Percentiles rank a stretch among this genome's conserved stretches.
Conservation (phyloP, 2,888 invertebrate species). For the Eupsilia transversa region DNA sequence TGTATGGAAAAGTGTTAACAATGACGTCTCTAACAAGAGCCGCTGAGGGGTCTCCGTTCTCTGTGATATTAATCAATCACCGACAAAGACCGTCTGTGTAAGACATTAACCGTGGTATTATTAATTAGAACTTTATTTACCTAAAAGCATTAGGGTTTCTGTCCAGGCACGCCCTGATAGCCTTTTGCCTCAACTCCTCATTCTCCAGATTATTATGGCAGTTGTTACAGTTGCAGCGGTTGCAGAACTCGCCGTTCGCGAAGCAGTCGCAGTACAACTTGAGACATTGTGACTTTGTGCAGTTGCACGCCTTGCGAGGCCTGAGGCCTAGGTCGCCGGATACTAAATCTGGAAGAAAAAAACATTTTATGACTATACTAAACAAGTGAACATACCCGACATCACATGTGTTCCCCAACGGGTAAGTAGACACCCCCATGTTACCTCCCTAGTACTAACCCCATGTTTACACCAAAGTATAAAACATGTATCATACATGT, state of each 20-base stretch:
- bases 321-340: slow-evolving; percentile 87
- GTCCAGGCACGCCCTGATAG: slow-evolving; percentile 98
- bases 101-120: background rate
- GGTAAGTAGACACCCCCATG: background rate
- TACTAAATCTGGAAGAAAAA: slow-evolving; percentile 69
- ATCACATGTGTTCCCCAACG: background rate
- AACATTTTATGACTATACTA: too few species aligned
- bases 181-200: slow-evolving; percentile 98
- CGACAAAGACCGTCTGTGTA: too few species aligned
- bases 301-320: slow-evolving; percentile 98
- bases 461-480: too few species aligned
- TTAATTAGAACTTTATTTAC: slow-evolving; percentile 72
- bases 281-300: slow-evolving; percentile 99
- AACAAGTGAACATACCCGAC: background rate
- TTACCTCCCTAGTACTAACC: too few species aligned
- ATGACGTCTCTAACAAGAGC: too few species aligned
- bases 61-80: too few species aligned
- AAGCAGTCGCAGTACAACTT: slow-evolving; percentile 99
- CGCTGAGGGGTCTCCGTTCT: too few species aligned
- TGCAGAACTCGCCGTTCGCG: slow-evolving; percentile 99
- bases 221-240: slow-evolving; percentile 99
- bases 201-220: slow-evolving; percentile 99
- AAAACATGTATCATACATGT: too few species aligned
- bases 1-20: too few species aligned
- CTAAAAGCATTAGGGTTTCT: slow-evolving; percentile 99